These are phyloP conservation scores for Drosophila maculinotata DNA, from an alignment of 2,888 invertebrate genomes.

Conservation along the genomic window DNA sequence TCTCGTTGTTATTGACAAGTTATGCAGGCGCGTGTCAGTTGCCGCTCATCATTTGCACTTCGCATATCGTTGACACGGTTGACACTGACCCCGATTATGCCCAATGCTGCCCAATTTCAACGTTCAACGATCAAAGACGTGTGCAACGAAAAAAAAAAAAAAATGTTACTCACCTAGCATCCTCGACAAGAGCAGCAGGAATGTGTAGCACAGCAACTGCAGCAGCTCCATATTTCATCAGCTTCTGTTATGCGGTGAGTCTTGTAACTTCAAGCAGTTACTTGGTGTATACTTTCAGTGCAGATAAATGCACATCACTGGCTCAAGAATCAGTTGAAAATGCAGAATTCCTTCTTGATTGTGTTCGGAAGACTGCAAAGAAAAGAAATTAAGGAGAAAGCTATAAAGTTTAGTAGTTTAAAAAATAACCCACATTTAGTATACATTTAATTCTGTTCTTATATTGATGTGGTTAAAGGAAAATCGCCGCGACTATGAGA, in stretches of 20 bases:
- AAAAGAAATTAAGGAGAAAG: not conserved
- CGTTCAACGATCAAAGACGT: constrained; percentile 18
- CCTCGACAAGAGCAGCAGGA: constrained; percentile 80
- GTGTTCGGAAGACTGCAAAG: constrained; percentile 9
- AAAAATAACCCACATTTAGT: no score
- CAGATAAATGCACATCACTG: constrained; percentile 9
- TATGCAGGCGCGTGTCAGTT: constrained; percentile 69
- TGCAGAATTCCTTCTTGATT: not conserved
- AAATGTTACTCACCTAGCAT: constrained; percentile 82
- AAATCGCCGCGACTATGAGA: no score
- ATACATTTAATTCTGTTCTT: no score
- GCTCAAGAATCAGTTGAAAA: not conserved
- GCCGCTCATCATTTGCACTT: constrained; percentile 60
- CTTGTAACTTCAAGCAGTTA: constrained; percentile 4
- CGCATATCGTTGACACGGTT: constrained; percentile 65
- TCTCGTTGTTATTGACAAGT: constrained; percentile 47
- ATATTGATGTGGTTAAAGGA: no score
- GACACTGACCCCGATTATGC: constrained; percentile 54
- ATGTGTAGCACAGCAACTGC: constrained; percentile 82
- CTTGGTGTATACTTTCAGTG: not conserved
- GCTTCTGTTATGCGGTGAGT: constrained; percentile 48
- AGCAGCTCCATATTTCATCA: constrained; percentile 83
- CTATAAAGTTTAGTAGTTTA: not conserved
- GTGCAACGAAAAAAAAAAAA: no score
- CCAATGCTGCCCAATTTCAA: constrained; percentile 6